Base-by-base conservation (phyloP, 1,140 invertebrate species). In the Cydia splendana region DNA sequence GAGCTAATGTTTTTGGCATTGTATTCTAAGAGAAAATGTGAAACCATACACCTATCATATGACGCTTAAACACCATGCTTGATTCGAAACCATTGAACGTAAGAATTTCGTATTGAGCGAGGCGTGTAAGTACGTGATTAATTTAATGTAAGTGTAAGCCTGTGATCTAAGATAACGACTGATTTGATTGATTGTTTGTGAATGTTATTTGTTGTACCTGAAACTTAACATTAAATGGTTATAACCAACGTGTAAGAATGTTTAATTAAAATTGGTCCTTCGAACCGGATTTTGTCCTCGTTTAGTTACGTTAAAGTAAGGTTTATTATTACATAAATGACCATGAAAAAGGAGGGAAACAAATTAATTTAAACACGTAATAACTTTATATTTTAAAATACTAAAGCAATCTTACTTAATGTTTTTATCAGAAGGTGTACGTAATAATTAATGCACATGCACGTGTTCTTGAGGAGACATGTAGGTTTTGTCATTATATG, bases 181-280 rank as follows among this genome's bases (percentile, higher is more conserved):
- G 57, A 77, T 48, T 62, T 51, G 57, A 45, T 78, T 79, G 76
- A 67, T 81, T 71, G 80, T 82, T 34, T 67, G 80, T 81, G 57
- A 78, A 38, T 65, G 71, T 53, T 69, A 38, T 78, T 79, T 78
- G 75, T 81, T 71, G 80, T 82, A 82, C 81, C 79, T 82, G 79
- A 79, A 28, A 76, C 75, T 80, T 78, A 80, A 78, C 57, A 48
- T 75, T 78, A 57, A 65, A 73, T 73, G 38, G 65, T 78, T 20
- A 20, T 28, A n/a, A 42, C 10, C n/a, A n/a, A 57, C 20, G 10
- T 62, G 15, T 20, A 15, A 57, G 53, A n/a, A 30, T 53, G 7
- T 24, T 62, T 20, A 0, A 12, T 62, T 62, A 3, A 10, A 62
- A 62, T 67, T 76, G 45, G 13, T 48, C 42, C 65, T 62, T 65